A percentile compares a stretch with the other conserved stretches of the same genome.
Conservation (phyloP, 2,888 invertebrate species). For the Watsonalla binaria region DNA sequence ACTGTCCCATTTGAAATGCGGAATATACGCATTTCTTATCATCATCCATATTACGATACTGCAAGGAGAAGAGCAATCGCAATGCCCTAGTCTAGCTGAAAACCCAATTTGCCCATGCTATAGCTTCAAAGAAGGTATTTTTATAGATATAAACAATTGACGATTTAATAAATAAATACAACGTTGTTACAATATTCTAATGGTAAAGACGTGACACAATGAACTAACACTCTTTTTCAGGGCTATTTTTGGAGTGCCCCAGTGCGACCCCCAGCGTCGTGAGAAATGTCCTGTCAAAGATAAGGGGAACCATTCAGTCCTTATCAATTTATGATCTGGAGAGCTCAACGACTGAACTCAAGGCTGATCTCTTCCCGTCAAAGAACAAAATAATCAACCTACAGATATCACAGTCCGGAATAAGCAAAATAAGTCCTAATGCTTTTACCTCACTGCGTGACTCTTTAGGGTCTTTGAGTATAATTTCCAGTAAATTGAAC, state of each 20-base stretch:
- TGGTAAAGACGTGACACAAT: not conserved
- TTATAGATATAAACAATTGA: not conserved
- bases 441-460: constrained; percentile 83
- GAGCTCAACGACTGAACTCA: constrained; percentile 86
- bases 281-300: constrained; percentile 84
- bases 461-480: constrained; percentile 85
- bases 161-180: not conserved
- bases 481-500: constrained; percentile 85
- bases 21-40: constrained; percentile 77
- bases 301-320: constrained; percentile 86
- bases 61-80: constrained; percentile 74
- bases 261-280: constrained; percentile 87
- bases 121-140: constrained; percentile 90
- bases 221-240: constrained; percentile 49
- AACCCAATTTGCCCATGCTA: constrained; percentile 94
- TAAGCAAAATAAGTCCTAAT: constrained; percentile 84
- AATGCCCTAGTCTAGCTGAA: constrained; percentile 86
- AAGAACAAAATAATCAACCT: constrained; percentile 84
- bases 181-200: too few relatives aligned
- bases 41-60: constrained; percentile 71
- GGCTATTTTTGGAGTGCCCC: constrained; percentile 92
- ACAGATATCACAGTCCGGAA: constrained; percentile 87
- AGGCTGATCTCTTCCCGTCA: constrained; percentile 86
- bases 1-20: constrained; percentile 62
- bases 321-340: constrained; percentile 94